These are phyloP conservation scores for Piscicola geometra DNA, from an alignment of 2,888 invertebrate species.

Conservation along the genomic window DNA sequence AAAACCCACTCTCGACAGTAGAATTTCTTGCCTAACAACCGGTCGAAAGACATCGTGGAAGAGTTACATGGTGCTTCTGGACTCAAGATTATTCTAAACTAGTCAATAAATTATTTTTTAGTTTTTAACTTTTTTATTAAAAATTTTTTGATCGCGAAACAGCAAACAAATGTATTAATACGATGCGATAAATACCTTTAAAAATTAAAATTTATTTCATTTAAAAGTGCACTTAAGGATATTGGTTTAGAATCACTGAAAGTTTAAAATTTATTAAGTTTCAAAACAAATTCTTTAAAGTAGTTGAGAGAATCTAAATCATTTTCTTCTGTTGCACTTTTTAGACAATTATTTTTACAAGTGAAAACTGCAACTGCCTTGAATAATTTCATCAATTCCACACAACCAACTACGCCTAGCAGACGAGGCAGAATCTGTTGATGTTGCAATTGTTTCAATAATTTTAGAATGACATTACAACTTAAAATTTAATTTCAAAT, in stretches of 20 bases:
- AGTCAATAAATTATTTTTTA: no score
- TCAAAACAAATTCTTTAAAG: neutral
- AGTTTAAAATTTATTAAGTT: neutral
- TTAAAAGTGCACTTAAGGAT: neutral
- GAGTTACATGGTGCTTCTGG: no score
- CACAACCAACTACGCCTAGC: neutral
- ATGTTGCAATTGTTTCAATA: neutral
- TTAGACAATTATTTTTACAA: neutral
- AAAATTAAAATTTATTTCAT: neutral
- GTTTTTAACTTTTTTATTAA: no score
- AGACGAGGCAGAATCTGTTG: neutral
- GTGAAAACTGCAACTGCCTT: neutral
- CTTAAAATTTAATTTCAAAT: neutral
- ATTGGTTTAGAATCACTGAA: neutral
- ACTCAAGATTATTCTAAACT: no score
- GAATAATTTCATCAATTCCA: neutral
- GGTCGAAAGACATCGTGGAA: conserved; percentile 49
- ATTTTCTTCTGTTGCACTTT: no score
- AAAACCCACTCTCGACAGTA: conserved; percentile 93
- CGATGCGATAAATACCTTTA: neutral
- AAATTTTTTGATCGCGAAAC: neutral
- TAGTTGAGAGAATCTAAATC: neutral
- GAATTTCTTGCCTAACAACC: conserved; percentile 59
- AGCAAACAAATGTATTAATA: neutral
- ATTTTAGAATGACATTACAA: neutral